Percentiles rank a stretch among this genome's conserved stretches.
These are phyloP conservation scores for Pseudochirops corinnae DNA, from an alignment of 2,797 vertebrate genomes.

Conservation along the genomic window DNA sequence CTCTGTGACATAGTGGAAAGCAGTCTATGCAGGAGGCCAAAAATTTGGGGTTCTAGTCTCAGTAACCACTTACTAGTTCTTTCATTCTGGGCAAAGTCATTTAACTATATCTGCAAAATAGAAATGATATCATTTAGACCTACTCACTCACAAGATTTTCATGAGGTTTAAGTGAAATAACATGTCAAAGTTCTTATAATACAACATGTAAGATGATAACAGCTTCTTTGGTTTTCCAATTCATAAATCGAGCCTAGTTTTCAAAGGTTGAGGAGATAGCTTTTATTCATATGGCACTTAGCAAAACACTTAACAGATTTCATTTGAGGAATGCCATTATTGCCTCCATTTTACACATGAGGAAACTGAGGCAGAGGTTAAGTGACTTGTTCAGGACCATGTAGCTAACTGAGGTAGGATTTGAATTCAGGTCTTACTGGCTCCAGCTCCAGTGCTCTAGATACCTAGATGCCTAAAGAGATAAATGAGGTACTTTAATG, in stretches of 20 bases:
- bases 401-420: background rate
- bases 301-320: background rate
- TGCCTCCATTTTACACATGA: background rate
- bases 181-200: background rate
- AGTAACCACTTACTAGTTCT: constrained; percentile 3
- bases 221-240: background rate
- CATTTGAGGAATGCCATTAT: background rate
- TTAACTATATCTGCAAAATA: constrained; percentile 31
- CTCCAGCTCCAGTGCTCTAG: background rate
- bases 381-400: background rate
- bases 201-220: background rate
- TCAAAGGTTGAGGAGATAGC: background rate
- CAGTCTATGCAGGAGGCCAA: background rate
- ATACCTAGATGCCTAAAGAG: background rate
- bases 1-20: background rate
- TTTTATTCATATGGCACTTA: background rate
- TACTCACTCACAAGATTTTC: constrained; percentile 2
- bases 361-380: background rate
- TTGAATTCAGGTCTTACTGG: background rate
- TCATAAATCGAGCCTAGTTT: background rate
- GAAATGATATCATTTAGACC: background rate
- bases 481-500: background rate
- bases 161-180: constrained; percentile 23
- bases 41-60: constrained; percentile 13
- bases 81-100: background rate